Evolutionary conservation across 2,888 invertebrate genomes (phyloP), one percentile per base, ranked within the genome.

Genomic region (Spatulosminthurus flaviceps): DNA sequence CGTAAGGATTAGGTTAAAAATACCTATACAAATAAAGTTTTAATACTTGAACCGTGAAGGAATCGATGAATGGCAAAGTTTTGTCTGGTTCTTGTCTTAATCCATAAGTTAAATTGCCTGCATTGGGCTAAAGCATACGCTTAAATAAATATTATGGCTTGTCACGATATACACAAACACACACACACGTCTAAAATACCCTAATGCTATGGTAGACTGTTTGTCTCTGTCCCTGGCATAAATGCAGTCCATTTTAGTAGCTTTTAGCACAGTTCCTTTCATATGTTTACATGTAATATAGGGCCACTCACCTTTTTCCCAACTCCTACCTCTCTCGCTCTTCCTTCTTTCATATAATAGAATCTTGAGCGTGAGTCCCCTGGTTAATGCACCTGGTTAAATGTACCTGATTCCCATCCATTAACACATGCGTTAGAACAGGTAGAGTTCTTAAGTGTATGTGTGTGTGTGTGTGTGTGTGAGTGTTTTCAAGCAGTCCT

Each of bases 71-170:
- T 51, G 51, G n/a, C 51, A 11, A 51, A 51, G 51, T 51, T n/a
- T 51, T 51, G 51, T 51, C 51, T 51, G 34, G 34, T 34, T 34
- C 34, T 34, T 34, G 34, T 51, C 51, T 51, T 19, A 19, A 19
- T 51, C 51, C 51, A 51, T 51, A 51, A 51, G 34, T 34, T 34
- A 34, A 34, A 34, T 34, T 34, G 34, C 51, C 51, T 51, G 51
- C 51, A 51, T 19, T n/a, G n/a, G n/a, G n/a, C 51, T 11, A 13
- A 51, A 19, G 7, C n/a, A 51, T 51, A 51, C 16, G 51, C 51
- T 16, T 51, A 51, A 51, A 51, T 51, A 51, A 51, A 51, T 51
- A 51, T 51, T 51, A 51, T 51, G 51, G 51, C n/a, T 51, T 51
- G 51, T 51, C 51, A 51, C 51, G 51, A 51, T n/a, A 51, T 19